Percentiles rank a stretch among this genome's conserved stretches.
Conservation (phyloP, 2,113 vertebrate species). For the Prunella fulvescens region DNA sequence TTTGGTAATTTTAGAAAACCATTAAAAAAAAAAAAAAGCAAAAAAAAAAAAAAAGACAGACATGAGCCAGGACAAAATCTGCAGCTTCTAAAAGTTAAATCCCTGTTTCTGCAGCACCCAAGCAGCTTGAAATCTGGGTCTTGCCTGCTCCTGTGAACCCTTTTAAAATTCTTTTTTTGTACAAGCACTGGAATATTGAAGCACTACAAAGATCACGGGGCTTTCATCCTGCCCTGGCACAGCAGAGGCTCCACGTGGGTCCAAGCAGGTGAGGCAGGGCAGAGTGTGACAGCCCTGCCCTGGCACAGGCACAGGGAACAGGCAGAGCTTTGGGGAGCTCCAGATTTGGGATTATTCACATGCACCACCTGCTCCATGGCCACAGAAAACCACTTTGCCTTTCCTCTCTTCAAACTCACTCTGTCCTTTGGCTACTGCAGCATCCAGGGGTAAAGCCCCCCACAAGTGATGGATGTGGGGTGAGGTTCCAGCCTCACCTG, state of each 20-base stretch:
- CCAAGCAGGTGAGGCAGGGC: background rate
- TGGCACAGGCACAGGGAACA: background rate
- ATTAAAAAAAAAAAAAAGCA: background rate
- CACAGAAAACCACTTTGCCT: background rate
- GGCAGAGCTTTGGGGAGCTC: background rate
- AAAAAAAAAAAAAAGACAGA: background rate
- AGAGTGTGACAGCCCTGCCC: background rate
- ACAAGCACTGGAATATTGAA: background rate
- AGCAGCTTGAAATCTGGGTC: background rate
- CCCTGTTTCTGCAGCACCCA: background rate
- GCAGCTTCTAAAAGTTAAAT: constrained; percentile 9
- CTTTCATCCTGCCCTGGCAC: background rate
- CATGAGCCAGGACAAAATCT: background rate
- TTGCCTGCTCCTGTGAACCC: background rate
- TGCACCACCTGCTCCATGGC: rapidly evolving
- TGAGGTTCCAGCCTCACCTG: background rate
- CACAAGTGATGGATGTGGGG: background rate
- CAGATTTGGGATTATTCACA: background rate
- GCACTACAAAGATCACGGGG: background rate
- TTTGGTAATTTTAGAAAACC: background rate
- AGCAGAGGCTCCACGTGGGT: background rate
- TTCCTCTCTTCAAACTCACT: background rate
- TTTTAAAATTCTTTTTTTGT: background rate
- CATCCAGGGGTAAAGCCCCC: background rate
- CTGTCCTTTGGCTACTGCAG: background rate